Conservation (phyloP, 1,140 invertebrate genomes). For the Ptiloglossa arizonensis region DNA sequence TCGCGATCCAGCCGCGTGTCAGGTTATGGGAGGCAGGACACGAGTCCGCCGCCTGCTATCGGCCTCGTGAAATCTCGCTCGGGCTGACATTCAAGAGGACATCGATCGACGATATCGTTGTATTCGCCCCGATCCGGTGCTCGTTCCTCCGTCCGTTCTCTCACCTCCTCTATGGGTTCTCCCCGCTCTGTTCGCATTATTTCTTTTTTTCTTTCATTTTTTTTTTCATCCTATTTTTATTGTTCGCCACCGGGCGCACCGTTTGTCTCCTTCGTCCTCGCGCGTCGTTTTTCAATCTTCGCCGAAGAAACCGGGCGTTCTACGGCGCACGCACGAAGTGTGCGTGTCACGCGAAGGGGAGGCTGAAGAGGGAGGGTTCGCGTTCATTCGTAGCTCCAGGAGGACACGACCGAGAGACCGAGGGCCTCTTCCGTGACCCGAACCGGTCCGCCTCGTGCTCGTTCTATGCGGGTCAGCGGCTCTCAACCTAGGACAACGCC, state of each 20-base stretch:
- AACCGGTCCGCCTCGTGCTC: constrained; percentile 78
- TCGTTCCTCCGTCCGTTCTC: constrained; percentile 38
- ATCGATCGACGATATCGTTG: constrained; percentile 61
- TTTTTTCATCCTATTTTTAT: too few relatives aligned
- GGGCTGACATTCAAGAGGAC: constrained; percentile 56
- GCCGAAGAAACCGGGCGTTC: constrained; percentile 31
- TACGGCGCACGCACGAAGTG: constrained; percentile 37
- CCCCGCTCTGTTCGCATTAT: too few relatives aligned
- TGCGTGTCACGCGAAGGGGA: constrained; percentile 64
- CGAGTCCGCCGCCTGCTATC: constrained; percentile 34
- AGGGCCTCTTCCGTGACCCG: constrained; percentile 75
- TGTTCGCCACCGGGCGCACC: background rate
- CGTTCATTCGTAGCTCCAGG: constrained; percentile 55
- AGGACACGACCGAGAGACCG: constrained; percentile 71
- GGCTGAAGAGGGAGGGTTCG: constrained; percentile 50
- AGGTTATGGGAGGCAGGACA: constrained; percentile 53
- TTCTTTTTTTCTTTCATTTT: too few relatives aligned
- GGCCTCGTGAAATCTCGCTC: constrained; percentile 23
- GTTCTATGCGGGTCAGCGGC: constrained; percentile 70
- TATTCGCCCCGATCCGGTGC: constrained; percentile 39
- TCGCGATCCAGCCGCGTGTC: constrained; percentile 42
- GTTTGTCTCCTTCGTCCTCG: background rate
- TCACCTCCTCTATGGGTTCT: too few relatives aligned
- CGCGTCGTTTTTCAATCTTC: constrained; percentile 54
- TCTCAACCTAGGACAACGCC: constrained; percentile 70